Conservation (phyloP, 1,140 invertebrate species). For the Pteromalus puparum region DNA sequence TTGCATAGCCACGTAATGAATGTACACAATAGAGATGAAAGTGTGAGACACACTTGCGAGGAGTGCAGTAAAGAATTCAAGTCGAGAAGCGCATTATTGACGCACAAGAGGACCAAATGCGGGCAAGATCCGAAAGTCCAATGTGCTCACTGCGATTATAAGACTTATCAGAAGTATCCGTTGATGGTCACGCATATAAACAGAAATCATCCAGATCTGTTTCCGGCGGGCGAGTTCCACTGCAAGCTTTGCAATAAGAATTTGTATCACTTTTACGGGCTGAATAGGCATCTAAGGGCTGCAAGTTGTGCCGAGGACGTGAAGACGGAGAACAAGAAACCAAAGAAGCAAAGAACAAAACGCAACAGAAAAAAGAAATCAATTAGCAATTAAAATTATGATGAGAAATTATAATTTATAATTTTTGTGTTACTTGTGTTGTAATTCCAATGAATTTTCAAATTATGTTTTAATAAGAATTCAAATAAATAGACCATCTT, state of each 20-base stretch:
- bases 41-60: neutral
- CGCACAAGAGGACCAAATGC: neutral
- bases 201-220: neutral
- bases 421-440: too few species aligned
- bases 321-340: neutral
- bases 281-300: neutral
- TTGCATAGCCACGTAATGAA: neutral
- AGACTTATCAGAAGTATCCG: slow-evolving; percentile 22
- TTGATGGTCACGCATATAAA: slow-evolving; percentile 5
- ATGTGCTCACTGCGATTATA: slow-evolving; percentile 6
- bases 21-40: neutral
- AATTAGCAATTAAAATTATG: neutral
- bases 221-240: neutral
- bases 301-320: neutral
- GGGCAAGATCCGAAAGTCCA: neutral
- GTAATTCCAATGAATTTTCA: neutral
- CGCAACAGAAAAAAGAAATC: neutral
- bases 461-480: neutral
- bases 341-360: neutral
- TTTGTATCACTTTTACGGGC: neutral
- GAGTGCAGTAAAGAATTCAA: neutral
- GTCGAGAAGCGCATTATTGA: neutral
- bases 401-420: too few species aligned
- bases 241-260: neutral
- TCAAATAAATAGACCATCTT: neutral